Base-by-base conservation (phyloP, 2,113 vertebrate species). In the Patagioenas fasciata region DNA sequence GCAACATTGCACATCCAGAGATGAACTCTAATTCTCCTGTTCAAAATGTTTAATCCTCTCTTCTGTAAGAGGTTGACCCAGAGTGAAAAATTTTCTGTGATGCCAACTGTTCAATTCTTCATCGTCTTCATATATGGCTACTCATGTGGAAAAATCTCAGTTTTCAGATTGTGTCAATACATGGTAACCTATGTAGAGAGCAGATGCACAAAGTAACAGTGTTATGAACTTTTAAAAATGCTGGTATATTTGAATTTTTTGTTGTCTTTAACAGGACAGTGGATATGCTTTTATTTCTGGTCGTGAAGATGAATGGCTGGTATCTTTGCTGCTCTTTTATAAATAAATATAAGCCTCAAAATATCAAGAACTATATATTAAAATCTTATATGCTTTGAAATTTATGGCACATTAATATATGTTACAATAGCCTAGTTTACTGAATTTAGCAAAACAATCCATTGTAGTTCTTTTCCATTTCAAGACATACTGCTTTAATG, bases 211-310 rank as follows among this genome's bases (percentile, higher is more conserved):
- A 36, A 31, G 21, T 8, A 91, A 36, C 4, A 79, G 6, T 38
- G 80, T n/a, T 71, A 20, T 0, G 9, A 85, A 81, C 3, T 78
- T 54, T 6, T 20, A 53, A 67, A 79, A 69, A 75, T 57, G 29
- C 4, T 13, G 7, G 34, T 58, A 13, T 57, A 47, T 18, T 81
- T 42, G 7, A 5, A 32, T 36, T 47, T 70, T 81, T 51, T 32
- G 1, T 14, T 82, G 10, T 64, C 21, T 66, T 88, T 64, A 79
- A 36, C 10, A 71, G 18, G 58, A 61, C 0, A 36, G 15, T 23
- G n/a, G 0, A 25, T 26, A 16, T 5, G 9, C 32, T 17, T 15
- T 9, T 29, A 8, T 44, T 42, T 29, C 53, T 23, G 4, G 0
- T 53, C 69, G 4, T 57, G 57, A 67, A 80, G 17, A 47, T 21